phyloP scores from a whole-genome alignment of 2,888 invertebrate genomes.

The Hermaeophaga mercurialis region DNA sequence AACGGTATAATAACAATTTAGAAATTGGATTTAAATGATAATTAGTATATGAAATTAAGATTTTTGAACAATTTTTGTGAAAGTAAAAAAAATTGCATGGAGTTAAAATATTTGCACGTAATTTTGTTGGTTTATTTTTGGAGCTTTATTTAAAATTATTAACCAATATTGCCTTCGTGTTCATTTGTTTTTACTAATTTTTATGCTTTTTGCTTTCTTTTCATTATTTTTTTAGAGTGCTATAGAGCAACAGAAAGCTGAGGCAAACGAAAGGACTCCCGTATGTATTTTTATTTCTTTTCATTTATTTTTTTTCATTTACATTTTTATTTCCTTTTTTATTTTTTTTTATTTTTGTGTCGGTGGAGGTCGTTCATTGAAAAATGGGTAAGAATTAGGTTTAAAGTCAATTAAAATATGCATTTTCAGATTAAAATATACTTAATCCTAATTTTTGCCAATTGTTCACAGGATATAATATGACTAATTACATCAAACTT shows the following conservation, averaged over 20 bases:
- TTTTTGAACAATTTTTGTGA: neutral
- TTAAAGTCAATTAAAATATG: too few relatives aligned
- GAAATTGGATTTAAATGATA: too few relatives aligned
- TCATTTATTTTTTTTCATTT: conserved; percentile 37
- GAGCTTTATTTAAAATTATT: conserved; percentile 11
- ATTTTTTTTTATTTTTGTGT: conserved; percentile 9
- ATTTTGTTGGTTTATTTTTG: too few relatives aligned
- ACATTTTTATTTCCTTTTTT: conserved; percentile 7
- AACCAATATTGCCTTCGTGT: conserved; percentile 31
- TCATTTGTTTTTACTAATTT: conserved; percentile 40
- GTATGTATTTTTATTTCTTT: conserved; percentile 66
- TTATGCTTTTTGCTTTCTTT: conserved; percentile 56
- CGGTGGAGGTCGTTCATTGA: conserved; percentile 3
- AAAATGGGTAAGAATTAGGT: neutral
- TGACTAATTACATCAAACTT: conserved; percentile 6
- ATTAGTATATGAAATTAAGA: too few relatives aligned
- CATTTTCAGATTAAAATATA: too few relatives aligned
- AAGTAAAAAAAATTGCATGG: neutral
- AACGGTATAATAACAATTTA: too few relatives aligned
- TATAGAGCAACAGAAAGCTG: conserved; percentile 47
- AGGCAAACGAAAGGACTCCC: conserved; percentile 70
- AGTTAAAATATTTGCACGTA: conserved; percentile 3
- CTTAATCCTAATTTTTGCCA: neutral
- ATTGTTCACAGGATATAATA: neutral
- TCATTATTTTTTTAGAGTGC: conserved; percentile 44